Evolutionary conservation across 2,888 invertebrate genomes (phyloP).

Genomic region (Lamellibrachia columna): DNA sequence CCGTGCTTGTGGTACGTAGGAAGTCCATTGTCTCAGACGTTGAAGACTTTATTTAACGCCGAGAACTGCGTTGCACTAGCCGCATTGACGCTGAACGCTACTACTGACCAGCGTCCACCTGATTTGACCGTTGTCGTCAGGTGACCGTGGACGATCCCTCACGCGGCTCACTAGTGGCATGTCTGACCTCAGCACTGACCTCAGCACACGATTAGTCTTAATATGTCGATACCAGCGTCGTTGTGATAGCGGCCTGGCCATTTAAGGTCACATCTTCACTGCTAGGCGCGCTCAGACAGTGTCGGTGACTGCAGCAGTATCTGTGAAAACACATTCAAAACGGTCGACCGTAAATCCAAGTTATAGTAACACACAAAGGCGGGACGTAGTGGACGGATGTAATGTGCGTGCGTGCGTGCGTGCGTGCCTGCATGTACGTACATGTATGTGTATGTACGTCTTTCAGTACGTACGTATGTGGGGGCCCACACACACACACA

Average conservation of each 20-base stretch:
- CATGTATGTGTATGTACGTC: not conserved
- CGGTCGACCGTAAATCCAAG: not conserved
- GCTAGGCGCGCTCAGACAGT: not conserved
- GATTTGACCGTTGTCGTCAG: not conserved
- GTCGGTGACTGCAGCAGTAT: not conserved
- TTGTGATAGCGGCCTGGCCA: not conserved
- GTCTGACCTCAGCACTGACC: not conserved
- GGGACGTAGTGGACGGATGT: not conserved
- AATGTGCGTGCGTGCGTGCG: not conserved
- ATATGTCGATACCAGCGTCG: slow-evolving; percentile 16
- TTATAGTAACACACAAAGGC: not conserved
- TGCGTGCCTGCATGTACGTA: not conserved
- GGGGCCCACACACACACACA: not conserved
- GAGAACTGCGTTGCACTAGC: too few species aligned
- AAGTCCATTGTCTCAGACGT: too few species aligned
- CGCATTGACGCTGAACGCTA: not conserved
- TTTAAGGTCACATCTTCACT: not conserved
- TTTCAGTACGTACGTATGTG: not conserved
- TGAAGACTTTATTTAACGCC: too few species aligned
- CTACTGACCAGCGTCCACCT: not conserved
- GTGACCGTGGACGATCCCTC: not conserved
- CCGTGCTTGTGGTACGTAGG: too few species aligned
- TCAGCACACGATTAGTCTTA: not conserved
- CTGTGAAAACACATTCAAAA: not conserved
- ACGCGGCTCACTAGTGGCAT: not conserved